Base-by-base conservation (phyloP, 2,113 vertebrate species). In the Grus americana region DNA sequence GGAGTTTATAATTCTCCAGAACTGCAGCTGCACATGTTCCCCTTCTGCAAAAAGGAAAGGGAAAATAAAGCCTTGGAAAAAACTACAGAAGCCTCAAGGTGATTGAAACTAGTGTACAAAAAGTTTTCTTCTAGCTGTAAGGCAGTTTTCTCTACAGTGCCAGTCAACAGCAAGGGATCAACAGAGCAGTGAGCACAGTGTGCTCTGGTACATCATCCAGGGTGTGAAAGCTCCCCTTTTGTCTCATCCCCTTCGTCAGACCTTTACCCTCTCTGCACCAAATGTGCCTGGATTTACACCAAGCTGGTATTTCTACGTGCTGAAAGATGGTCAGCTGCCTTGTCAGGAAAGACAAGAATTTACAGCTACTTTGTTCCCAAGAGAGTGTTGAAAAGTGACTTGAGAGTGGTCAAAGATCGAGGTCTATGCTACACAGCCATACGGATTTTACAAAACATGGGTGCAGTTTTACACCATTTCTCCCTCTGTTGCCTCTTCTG, bases 341-440 rank as follows among this genome's bases (percentile, higher is more conserved):
- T 91, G 47, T 29, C 83, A 73, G 30, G 36, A 61, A 49, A 44
- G 32, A 54, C 10, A 11, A 13, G 19, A 36, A n/a, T n/a, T 71
- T 18, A 16, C 4, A 30, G 52, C 11, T 30, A 4, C 6, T 71
- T n/a, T 54, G 24, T 76, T 15, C 49, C 8, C 22, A 20, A 0
- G 14, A 47, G 11, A 32, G n/a, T 4, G n/a, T 22, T 36, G 52
- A 7, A 54, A 49, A 24, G 12, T 4, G 5, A 36, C 52, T 15
- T 11, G n/a, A 29, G 6, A 22, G 1, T 0, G 4, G 49, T 29
- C 36, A 61, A 68, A 61, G 36, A 7, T 6, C 29, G 15, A 72
- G 44, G 34, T 24, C 61, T n/a, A 0, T 18, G 22, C 50, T 21
- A 0, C 7, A 20, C 0, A 32, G 20, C 32, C 76, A 26, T 7